Evolutionary conservation across 2,113 vertebrate species (phyloP).

Genomic region (Rhizomys pruinosus): DNA sequence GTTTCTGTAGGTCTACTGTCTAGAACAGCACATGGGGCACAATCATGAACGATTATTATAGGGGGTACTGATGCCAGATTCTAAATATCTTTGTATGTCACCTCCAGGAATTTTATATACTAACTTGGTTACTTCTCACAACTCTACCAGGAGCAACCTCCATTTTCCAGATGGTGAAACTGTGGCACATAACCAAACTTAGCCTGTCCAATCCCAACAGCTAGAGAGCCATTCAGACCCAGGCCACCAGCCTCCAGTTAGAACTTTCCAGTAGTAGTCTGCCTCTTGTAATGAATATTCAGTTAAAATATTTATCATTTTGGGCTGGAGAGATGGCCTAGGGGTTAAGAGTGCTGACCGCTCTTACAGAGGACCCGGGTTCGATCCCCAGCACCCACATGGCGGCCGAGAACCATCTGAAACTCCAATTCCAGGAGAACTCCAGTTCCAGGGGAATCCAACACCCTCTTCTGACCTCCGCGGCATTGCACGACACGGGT

Average conservation of each 20-base stretch:
- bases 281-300: background rate
- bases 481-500: too few relatives aligned
- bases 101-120: background rate
- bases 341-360: too few relatives aligned
- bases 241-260: background rate
- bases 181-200: background rate
- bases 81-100: conserved; percentile 6
- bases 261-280: background rate
- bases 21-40: background rate
- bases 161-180: background rate
- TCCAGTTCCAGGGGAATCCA: too few relatives aligned
- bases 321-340: too few relatives aligned
- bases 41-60: background rate
- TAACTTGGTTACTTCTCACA: conserved; percentile 16
- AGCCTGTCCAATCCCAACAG: background rate
- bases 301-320: background rate
- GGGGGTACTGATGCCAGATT: background rate
- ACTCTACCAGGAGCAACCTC: background rate
- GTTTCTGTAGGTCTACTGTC: background rate
- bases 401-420: too few relatives aligned
- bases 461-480: too few relatives aligned
- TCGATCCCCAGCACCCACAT: too few relatives aligned
- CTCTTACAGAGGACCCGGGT: too few relatives aligned
- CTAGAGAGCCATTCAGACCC: background rate
- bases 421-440: too few relatives aligned